A percentile compares a stretch with the other conserved stretches of the same genome.
Conservation (phyloP, 1,140 invertebrate species). For the Hestina assimilis region DNA sequence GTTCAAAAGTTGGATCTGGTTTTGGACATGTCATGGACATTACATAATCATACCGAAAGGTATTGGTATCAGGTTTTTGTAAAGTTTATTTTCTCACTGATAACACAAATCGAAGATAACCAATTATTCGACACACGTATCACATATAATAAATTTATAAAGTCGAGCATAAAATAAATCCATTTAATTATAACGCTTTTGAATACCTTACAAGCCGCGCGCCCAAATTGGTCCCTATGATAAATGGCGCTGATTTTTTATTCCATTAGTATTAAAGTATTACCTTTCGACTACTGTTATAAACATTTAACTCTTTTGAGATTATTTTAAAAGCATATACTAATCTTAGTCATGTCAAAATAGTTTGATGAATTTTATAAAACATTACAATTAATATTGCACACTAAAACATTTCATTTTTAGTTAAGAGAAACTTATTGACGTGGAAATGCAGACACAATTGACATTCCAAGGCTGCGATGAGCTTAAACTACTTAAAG, state of each 20-base stretch:
- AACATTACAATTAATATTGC: no score
- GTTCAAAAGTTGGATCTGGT: no score
- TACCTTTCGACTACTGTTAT: conserved; percentile 34
- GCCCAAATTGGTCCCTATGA: conserved; percentile 44
- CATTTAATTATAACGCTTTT: conserved; percentile 35
- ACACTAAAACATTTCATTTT: no score
- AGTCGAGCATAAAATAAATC: conserved; percentile 41
- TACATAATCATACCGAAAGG: no score
- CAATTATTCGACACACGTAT: conserved; percentile 43
- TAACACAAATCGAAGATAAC: conserved; percentile 28
- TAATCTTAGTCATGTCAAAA: no score
- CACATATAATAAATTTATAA: conserved; percentile 40
- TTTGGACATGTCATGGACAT: no score
- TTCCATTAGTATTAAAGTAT: conserved; percentile 42
- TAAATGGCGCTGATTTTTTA: conserved; percentile 42
- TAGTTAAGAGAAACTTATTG: no score
- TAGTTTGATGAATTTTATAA: no score
- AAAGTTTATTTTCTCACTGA: conserved; percentile 4
- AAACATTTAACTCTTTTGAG: conserved; percentile 20
- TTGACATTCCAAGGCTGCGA: no score
- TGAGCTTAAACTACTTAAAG: no score
- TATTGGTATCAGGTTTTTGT: no score
- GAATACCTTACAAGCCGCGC: conserved; percentile 18
- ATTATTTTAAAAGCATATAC: conserved; percentile 21
- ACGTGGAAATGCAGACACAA: no score